phyloP scores from a whole-genome alignment of 1,140 invertebrate species.

The Drosophila mojavensis region DNA sequence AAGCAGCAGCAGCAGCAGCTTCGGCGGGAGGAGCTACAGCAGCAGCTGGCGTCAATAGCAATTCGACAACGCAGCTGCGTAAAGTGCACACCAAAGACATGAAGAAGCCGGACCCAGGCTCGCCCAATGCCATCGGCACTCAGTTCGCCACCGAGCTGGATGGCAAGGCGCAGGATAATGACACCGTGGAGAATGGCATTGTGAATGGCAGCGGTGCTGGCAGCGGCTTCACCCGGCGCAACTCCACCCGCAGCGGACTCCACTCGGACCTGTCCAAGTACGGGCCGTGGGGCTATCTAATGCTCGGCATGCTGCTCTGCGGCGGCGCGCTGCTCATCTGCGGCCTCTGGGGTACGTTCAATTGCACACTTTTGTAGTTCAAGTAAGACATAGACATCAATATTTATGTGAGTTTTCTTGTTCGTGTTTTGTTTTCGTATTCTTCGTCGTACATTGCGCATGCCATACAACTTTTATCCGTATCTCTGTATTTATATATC shows the following conservation, averaged over 20 bases:
- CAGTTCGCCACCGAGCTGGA: slow-evolving; percentile 14
- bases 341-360: slow-evolving; percentile 86
- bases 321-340: slow-evolving; percentile 88
- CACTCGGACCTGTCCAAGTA: slow-evolving; percentile 86
- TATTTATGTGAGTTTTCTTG: slow-evolving; percentile 59
- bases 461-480: slow-evolving; percentile 35
- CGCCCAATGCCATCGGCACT: slow-evolving; percentile 63
- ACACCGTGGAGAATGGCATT: slow-evolving; percentile 40
- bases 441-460: slow-evolving; percentile 17
- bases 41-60: slow-evolving; percentile 19
- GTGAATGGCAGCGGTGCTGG: slow-evolving; percentile 27
- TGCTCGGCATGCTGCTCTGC: slow-evolving; percentile 87
- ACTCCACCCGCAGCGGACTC: slow-evolving; percentile 69
- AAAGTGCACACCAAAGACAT: slow-evolving; percentile 79
- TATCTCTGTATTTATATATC: slow-evolving; percentile 13
- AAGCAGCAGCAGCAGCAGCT: slow-evolving; percentile 17
- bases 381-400: slow-evolving; percentile 69
- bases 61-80: slow-evolving; percentile 57
- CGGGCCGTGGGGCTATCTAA: slow-evolving; percentile 88
- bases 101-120: slow-evolving; percentile 61
- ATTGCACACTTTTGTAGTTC: slow-evolving; percentile 64
- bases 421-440: slow-evolving; percentile 28
- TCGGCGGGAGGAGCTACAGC: slow-evolving; percentile 30
- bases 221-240: slow-evolving; percentile 71
- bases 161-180: slow-evolving; percentile 55